A percentile compares a stretch with the other conserved stretches of the same genome.
phyloP scores from a whole-genome alignment of 2,797 vertebrate species.

The Sus cebifrons region DNA sequence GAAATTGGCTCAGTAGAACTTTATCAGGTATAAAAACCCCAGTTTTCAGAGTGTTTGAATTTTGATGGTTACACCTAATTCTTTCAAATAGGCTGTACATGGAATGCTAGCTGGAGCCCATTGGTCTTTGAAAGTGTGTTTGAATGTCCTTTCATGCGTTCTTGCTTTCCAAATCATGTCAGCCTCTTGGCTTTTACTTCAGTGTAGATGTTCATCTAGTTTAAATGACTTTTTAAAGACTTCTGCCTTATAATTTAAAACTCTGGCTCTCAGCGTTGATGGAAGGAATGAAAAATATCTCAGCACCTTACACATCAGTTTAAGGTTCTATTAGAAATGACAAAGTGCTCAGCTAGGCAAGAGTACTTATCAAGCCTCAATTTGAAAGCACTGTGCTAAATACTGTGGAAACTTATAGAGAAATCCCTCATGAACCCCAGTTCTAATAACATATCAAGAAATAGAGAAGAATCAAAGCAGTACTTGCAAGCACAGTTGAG shows the following conservation, averaged over 20 bases:
- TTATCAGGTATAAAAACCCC: not conserved
- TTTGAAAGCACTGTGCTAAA: not conserved
- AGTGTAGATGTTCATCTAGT: slow-evolving; percentile 30
- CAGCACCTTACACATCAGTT: not conserved
- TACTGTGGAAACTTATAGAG: not conserved
- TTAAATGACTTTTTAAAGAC: slow-evolving; percentile 51
- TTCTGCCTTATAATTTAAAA: slow-evolving; percentile 5
- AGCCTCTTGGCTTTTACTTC: not conserved
- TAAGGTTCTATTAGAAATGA: not conserved
- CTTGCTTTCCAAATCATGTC: not conserved
- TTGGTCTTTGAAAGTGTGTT: not conserved
- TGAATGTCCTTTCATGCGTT: not conserved
- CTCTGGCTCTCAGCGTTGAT: not conserved
- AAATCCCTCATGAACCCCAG: not conserved
- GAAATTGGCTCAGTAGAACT: not conserved
- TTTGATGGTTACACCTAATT: not conserved
- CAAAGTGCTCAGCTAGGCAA: not conserved
- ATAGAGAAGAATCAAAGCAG: not conserved
- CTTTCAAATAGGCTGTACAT: not conserved
- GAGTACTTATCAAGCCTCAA: not conserved
- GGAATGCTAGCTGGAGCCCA: not conserved
- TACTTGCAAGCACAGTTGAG: not conserved
- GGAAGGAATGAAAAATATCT: not conserved
- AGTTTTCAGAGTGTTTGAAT: not conserved
- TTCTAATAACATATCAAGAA: not conserved